A percentile compares a stretch with the other conserved stretches of the same genome.
Conservation (phyloP, 2,888 invertebrate genomes). For the Agrypnus murinus region DNA sequence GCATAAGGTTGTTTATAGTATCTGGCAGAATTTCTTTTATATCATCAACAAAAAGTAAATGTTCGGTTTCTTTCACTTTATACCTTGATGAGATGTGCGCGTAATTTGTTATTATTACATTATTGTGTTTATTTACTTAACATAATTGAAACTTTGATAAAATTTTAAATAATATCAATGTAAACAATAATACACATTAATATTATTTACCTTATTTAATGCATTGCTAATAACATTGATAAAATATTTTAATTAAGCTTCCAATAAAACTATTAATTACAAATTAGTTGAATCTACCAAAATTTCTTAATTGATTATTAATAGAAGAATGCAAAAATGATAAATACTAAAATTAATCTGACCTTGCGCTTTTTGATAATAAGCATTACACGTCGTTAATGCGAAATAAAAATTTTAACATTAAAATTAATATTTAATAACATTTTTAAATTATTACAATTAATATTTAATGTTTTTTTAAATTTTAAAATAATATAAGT, state of each 20-base stretch:
- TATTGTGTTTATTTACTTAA: neutral
- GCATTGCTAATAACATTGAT: no score
- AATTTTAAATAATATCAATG: neutral
- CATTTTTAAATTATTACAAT: constrained; percentile 28
- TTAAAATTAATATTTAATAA: constrained; percentile 41
- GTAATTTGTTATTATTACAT: neutral
- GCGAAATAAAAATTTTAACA: constrained; percentile 39
- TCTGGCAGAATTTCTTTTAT: constrained; percentile 22
- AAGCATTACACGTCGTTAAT: constrained; percentile 32
- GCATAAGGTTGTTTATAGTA: constrained; percentile 32
- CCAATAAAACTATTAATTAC: no score
- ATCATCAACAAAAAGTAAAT: constrained; percentile 33
- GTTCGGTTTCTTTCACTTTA: constrained; percentile 29
- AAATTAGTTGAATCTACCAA: constrained; percentile 10
- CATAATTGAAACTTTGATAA: neutral
- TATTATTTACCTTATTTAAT: no score
- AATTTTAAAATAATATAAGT: neutral
- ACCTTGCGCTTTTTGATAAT: constrained; percentile 43
- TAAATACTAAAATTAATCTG: constrained; percentile 42
- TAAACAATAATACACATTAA: neutral
- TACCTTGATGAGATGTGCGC: constrained; percentile 24
- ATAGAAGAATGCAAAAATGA: constrained; percentile 39
- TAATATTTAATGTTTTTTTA: constrained; percentile 23
- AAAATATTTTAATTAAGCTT: no score
- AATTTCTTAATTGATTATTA: constrained; percentile 36